Base-by-base conservation (phyloP, 2,113 vertebrate species). In the Bambusicola thoracicus region DNA sequence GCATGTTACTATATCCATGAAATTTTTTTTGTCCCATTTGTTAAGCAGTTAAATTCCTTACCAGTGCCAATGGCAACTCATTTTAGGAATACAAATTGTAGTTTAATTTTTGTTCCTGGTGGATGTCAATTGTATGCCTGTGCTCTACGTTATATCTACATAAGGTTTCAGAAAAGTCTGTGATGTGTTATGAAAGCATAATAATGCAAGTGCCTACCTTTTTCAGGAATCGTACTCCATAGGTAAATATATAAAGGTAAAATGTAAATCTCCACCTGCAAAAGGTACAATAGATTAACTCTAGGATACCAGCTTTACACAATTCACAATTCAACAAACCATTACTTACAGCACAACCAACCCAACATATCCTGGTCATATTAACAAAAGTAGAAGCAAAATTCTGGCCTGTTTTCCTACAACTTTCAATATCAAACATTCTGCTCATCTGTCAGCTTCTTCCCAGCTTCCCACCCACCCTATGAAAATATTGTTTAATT, bases 181-280 rank as follows among this genome's bases (percentile, higher is more conserved):
- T 65, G 11, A 66, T 34, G 8, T 44, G 13, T 76, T 92, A 94
- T 22, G 29, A 93, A 94, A 94, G 29, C 67, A 92, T 75, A 95
- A 84, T 81, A 97, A 97, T 84, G 4, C 41, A 74, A 88, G 41
- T 66, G 70, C 98, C 94, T 98, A 99, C 99, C 99, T 99, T 99
- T 98, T 99, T 99, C 94, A 99, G 98, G 95, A 99, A 99, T 83
- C 99, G 98, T 65, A 99, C 98, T 96, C 99, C 99, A 34, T 99
- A 99, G 87, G 98, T 99, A 98, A 99, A 99, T 97, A 99, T 98
- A 96, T 99, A 99, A 77, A 99, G 98, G 96, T 98, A 99, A 98
- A 99, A 99, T 48, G 99, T 98, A 97, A 99, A 99, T 97, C 98
- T 98, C 99, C 99, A 99, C 99, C 99, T 99, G 98, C 82, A 98